These are phyloP conservation scores for Drosophila murphyi DNA, from an alignment of 1,140 invertebrate species.

Conservation along the genomic window DNA sequence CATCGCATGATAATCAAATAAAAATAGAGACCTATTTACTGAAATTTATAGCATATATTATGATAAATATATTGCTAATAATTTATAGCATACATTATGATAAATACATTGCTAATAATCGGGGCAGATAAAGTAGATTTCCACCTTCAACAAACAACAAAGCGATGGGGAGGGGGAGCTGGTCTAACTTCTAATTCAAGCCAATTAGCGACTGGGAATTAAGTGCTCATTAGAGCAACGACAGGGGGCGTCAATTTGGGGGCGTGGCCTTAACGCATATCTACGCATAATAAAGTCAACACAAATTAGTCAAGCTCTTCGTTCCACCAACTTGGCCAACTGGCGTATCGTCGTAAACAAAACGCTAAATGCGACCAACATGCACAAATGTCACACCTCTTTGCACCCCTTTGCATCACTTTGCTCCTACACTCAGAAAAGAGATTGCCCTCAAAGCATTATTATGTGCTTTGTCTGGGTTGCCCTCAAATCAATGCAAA, in stretches of 20 bases:
- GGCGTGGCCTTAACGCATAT: slow-evolving; percentile 10
- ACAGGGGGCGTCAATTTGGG: background rate
- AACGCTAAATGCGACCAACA: slow-evolving; percentile 66
- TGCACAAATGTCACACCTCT: slow-evolving; percentile 50
- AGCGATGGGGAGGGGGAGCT: background rate
- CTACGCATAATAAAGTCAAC: slow-evolving; percentile 70
- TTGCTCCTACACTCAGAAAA: too few relatives aligned
- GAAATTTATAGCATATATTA: slow-evolving; percentile 19
- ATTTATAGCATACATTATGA: too few relatives aligned
- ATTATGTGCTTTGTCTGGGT: too few relatives aligned
- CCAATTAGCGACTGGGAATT: slow-evolving; percentile 70
- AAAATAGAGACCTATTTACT: slow-evolving; percentile 47
- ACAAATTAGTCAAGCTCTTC: slow-evolving; percentile 66
- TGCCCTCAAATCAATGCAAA: too few relatives aligned
- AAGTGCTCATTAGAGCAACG: slow-evolving; percentile 63
- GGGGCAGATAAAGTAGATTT: background rate
- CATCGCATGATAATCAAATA: slow-evolving; percentile 56
- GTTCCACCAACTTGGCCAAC: slow-evolving; percentile 46
- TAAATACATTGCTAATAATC: too few relatives aligned
- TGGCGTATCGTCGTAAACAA: slow-evolving; percentile 71
- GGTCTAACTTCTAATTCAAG: slow-evolving; percentile 10
- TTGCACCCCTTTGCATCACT: too few relatives aligned
- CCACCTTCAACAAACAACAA: background rate
- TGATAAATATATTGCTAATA: background rate
- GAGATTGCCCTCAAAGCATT: too few relatives aligned